phyloP scores from a whole-genome alignment of 2,113 vertebrate genomes.

The Dasypus novemcinctus region DNA sequence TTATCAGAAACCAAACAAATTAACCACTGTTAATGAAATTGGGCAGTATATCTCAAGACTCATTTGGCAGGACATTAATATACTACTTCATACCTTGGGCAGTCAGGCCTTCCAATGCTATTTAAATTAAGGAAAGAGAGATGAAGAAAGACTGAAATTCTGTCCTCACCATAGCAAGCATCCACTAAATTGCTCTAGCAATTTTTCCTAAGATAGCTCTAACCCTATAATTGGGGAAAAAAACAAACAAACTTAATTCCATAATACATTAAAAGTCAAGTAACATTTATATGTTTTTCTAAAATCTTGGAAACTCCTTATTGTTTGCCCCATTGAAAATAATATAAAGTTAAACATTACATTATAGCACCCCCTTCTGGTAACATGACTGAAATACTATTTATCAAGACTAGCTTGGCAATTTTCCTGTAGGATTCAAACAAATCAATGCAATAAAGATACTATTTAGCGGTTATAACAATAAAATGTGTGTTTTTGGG shows the following conservation, averaged over 20 bases:
- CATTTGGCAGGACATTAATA: neutral
- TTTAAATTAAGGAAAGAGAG: neutral
- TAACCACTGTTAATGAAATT: neutral
- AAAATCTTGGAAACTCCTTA: neutral
- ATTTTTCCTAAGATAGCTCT: neutral
- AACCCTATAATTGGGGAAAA: neutral
- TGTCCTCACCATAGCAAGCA: neutral
- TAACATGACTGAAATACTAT: neutral
- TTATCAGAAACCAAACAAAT: neutral
- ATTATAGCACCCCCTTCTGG: slow-evolving; percentile 80
- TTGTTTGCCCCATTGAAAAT: neutral
- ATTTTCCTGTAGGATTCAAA: neutral
- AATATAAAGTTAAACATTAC: neutral
- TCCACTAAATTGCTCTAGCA: neutral
- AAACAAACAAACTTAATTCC: neutral
- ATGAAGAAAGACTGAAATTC: neutral
- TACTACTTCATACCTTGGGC: neutral
- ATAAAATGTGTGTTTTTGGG: neutral
- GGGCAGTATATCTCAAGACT: neutral
- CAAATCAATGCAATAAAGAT: neutral
- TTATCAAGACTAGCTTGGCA: neutral
- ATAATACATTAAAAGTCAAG: neutral
- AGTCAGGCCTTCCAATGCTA: neutral
- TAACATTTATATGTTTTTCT: neutral
- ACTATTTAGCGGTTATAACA: neutral